Base-by-base conservation (phyloP, 2,888 invertebrate species). In the Tiliacea aurago region DNA sequence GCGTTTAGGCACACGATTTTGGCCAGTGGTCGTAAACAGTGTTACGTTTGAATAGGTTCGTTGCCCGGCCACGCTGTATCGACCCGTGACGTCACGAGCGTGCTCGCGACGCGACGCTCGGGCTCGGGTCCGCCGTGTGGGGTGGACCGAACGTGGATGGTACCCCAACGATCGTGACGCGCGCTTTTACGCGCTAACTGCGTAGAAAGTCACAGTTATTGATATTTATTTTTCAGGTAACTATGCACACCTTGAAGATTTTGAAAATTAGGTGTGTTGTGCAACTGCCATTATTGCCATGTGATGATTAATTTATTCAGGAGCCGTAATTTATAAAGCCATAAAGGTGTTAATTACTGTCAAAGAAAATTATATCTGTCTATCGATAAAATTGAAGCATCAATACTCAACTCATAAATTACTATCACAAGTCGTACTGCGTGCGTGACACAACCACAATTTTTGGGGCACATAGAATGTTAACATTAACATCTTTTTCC, bases 11-110 rank as follows among this genome's bases (percentile, higher is more conserved):
- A 72, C 74, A 80, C 56, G 72, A 80, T 84, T 87, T 86, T 81
- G 85, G 82, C 74, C 72, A 73, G 62, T 72, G 70, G 79, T 84
- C 78, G 84, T 83, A 81, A 87, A 84, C 80, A 70, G 76, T 73
- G 86, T 89, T 88, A 88, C 87, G 89, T 87, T 86, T 85, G 80
- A 85, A 88, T 86, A 89, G 81, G 92, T 92, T 91, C 90, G 89
- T 90, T 91, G 91, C 87, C 92, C 92, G 90, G 89, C 76, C 87
- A 87, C 89, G 88, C 89, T 89, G 81, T 92, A 92, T 92, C 92
- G 93, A 93, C 87, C 92, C 87, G 88, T 91, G 90, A 91, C 90
- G 92, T 90, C 90, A 90, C 76, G 69, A 75, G 72, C 63, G 73
- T 43, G 79, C 77, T 86, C 85, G 78, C 76, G 69, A 49, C 80